These are phyloP conservation scores for Eumaeus atala DNA, from an alignment of 1,140 invertebrate genomes.

Conservation along the genomic window DNA sequence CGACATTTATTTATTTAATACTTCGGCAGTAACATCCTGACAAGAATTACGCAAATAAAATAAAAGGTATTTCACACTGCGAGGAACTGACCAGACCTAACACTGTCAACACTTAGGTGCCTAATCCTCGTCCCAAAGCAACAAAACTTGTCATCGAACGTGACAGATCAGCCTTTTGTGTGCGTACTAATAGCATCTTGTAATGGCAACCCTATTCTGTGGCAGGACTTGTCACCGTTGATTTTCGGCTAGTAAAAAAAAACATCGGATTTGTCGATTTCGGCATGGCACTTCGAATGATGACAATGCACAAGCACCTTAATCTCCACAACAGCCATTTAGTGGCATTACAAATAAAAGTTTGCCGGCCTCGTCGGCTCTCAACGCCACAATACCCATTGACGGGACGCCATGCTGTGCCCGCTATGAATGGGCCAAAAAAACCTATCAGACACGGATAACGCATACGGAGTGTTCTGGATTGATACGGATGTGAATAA, in stretches of 20 bases:
- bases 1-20: too few relatives aligned
- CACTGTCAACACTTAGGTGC: slow-evolving; percentile 35
- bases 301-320: slow-evolving; percentile 62
- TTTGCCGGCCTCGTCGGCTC: slow-evolving; percentile 50
- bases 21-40: too few relatives aligned
- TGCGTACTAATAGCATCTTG: slow-evolving; percentile 25
- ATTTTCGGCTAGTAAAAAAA: not conserved
- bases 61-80: slow-evolving; percentile 10
- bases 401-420: slow-evolving; percentile 62
- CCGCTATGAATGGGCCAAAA: slow-evolving; percentile 65
- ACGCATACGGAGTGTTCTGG: slow-evolving; percentile 54
- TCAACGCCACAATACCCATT: slow-evolving; percentile 63
- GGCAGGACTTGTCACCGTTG: not conserved
- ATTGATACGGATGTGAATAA: slow-evolving; percentile 28
- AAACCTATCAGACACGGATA: slow-evolving; percentile 72
- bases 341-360: slow-evolving; percentile 68
- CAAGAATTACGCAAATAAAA: slow-evolving; percentile 11
- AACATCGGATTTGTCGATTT: slow-evolving; percentile 43
- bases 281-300: slow-evolving; percentile 36
- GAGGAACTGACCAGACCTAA: slow-evolving; percentile 13
- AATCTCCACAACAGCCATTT: slow-evolving; percentile 71
- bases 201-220: slow-evolving; percentile 22
- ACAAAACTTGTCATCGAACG: slow-evolving; percentile 36
- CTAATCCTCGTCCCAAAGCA: slow-evolving; percentile 47
- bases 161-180: slow-evolving; percentile 61